Conservation (phyloP, 2,797 vertebrate species). For the Pangasius macronema region DNA sequence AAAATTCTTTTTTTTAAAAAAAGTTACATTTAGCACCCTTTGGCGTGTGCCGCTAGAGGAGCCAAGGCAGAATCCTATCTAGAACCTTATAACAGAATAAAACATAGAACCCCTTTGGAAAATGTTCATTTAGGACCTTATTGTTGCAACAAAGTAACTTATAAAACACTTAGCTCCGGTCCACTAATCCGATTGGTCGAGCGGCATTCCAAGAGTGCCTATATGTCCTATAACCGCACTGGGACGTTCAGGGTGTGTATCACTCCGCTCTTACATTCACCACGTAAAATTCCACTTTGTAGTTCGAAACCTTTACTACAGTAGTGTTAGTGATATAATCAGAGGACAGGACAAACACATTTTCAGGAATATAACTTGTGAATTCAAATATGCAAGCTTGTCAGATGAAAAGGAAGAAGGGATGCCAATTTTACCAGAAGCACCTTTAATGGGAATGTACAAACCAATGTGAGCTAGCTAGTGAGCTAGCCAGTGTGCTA, state of each 20-base stretch:
- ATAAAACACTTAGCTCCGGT: neutral
- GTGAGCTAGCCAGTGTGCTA: neutral
- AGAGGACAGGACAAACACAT: neutral
- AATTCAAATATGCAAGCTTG: neutral
- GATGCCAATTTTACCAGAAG: neutral
- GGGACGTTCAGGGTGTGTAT: neutral
- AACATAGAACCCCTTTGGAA: neutral
- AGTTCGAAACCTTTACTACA: neutral
- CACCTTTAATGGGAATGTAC: neutral
- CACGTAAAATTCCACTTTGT: too few species aligned
- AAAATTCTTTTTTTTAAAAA: neutral
- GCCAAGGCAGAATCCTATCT: neutral
- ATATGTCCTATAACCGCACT: neutral
- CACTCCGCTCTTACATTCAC: too few species aligned
- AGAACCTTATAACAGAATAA: neutral
- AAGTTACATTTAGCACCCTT: neutral
- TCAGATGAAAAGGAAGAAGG: neutral
- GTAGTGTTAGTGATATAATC: neutral
- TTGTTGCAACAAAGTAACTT: neutral
- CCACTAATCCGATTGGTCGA: neutral
- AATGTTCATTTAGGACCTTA: neutral
- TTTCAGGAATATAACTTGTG: neutral
- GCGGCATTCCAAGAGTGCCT: neutral
- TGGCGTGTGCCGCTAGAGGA: neutral
- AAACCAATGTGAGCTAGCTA: neutral